Evolutionary conservation across 2,113 vertebrate species (phyloP), one percentile per base, ranked within the genome.

Genomic region (Cyanoderma ruficeps): DNA sequence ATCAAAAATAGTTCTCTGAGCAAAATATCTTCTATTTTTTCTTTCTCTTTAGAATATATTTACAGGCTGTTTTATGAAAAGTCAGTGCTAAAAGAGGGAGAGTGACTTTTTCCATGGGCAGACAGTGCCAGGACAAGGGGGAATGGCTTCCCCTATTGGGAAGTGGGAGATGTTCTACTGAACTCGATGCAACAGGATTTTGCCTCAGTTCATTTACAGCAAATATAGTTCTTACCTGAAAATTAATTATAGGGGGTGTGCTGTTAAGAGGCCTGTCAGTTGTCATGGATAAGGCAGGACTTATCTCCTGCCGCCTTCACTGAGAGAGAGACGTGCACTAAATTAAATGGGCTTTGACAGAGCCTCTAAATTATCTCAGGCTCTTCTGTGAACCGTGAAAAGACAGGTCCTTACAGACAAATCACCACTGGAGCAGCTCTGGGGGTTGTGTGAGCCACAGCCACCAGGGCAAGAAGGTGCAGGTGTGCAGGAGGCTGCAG

Each of bases 311-410:
- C 63, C 79, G 87, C 75, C 81, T 87, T 95, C 94, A 94, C 39
- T 3, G 47, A 23, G 82, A 83, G 78, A 72, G 61, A 90, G 93
- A 96, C 59, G 1, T 31, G 78, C 83, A 65, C 84, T 96, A 69
- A 95, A 91, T 96, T 97, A 93, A 96, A 91, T 83, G 84, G 86
- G 74, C 84, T 95, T 90, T 83, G 84, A 76, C 87, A 6, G 89
- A 83, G 81, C 57, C 89, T 83, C 81, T 93, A 35, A 95, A 93
- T 96, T 80, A 90, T 63, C 67, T 72, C 57, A 47, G 91, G 79
- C 84, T 90, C 81, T 47, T 33, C 89, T 59, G 91, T 91, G 94
- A 96, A 52, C 94, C 46, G 4, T 90, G 94, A 93, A 92, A 80
- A 95, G 95, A 91, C 78, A 85, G 78, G 87, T 87, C 83, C 87